Evolutionary conservation across 1,140 invertebrate species (phyloP), one percentile per base, ranked within the genome.

Genomic region (Anastatus disparis): DNA sequence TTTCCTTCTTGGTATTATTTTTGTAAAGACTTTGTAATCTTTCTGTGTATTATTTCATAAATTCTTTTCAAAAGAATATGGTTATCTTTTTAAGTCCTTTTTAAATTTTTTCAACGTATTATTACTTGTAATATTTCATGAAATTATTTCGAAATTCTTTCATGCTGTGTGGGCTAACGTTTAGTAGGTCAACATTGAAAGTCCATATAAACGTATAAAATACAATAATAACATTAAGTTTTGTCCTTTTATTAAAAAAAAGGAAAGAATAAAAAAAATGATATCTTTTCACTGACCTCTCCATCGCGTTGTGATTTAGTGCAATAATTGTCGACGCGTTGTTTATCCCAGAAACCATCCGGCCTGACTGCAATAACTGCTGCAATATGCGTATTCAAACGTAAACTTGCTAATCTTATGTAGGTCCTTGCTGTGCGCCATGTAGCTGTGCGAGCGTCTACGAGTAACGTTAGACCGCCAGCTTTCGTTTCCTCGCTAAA

Each of bases 311-410:
- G 88, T 2, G 89, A 85, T 65, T 88, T 89, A 24, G 90, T 88
- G 79, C 91, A 93, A 31, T 66, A 66, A 72, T 90, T 90, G 73
- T 92, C 90, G 31, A 92, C 90, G 15, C 52, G 27, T n/a, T 88
- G 81, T 74, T 91, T 92, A 78, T 92, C 91, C 91, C 91, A 92
- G 82, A 92, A 93, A 10, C 89, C 90, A 75, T 93, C 91, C 3
- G 90, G 89, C 70, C 91, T 86, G 42, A 93, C 81, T 55, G 91
- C 89, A 75, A 92, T 87, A 52, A 91, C 82, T 31, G 86, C 86
- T 64, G 87, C 84, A 17, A 87, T 86, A 27, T 82, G 84, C 48
- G 85, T 80, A 58, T 86, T 86, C 38, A 91, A 82, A 8, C 87
- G 80, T 15, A 85, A 81, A 66, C 85, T 87, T 3, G 89, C 84